Evolutionary conservation across 2,113 vertebrate genomes (phyloP), one percentile per base, ranked within the genome.

Genomic region (Crotalus tigris): DNA sequence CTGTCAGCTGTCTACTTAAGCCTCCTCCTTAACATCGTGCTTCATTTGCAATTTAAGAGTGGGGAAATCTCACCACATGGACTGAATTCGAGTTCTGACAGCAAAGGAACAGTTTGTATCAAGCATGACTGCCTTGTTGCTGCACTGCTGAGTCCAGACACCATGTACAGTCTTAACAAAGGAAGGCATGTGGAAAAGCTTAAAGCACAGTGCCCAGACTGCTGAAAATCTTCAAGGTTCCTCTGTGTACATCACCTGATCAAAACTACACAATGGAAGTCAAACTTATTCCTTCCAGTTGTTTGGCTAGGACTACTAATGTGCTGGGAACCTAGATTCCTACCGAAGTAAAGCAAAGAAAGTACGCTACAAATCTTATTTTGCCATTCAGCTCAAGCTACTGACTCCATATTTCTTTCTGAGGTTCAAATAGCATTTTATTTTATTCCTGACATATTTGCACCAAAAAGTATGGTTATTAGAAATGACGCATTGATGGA

Each of bases 1-100:
- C 98, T 94, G 98, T 98, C 97, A 98, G 97, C 97, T 98, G 98
- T 98, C 98, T 98, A 97, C 96, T 98, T 96, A 98, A 98, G 94
- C 97, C 97, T 92, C 97, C 97, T 95, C 98, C 98, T 64, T 96
- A 97, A 93, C 97, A 98, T 95, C 98, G 98, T 97, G 94, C 96
- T 96, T 95, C 94, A 95, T 93, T 96, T 88, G 94, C 95, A 91
- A 90, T 55, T 26, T 96, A 96, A 91, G 89, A 94, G 61, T 75
- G 53, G 88, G 81, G 2, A n/a, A 92, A 88, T 86, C 95, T 95
- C 94, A 94, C 57, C 46, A 86, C 44, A 96, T 89, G 96, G 90
- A 95, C 92, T 59, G 94, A 97, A 93, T 92, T 64, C 95, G 95
- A 96, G 90, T 44, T 94, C 94, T 87, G 8, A 95, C 94, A 95